Evolutionary conservation across 2,113 vertebrate species (phyloP), one percentile per base, ranked within the genome.

Genomic region (Anhinga anhinga): DNA sequence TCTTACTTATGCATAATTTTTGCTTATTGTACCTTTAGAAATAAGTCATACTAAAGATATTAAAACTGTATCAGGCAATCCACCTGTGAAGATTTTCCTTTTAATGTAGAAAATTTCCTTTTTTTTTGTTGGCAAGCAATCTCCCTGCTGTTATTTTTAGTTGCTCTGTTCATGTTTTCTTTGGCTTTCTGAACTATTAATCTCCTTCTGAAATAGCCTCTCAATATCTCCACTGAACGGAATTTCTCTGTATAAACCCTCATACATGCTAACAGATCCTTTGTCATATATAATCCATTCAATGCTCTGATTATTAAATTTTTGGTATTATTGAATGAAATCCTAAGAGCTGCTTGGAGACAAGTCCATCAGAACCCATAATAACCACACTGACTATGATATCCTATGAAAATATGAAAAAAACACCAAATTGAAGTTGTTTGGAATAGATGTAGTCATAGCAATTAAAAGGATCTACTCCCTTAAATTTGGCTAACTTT

Each of bases 101-200:
- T 59, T 66, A 29, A 5, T 26, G 3, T 29, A 65, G 17, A 4
- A 81, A 65, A 29, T 30, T 20, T 25, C 5, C 3, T 15, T 10
- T 18, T 1, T 44, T 45, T 13, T n/a, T 32, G 1, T 52, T n/a
- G 8, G 4, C 2, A 83, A 76, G 3, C 8, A 25, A 2, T 56
- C 5, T 74, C 32, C 10, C 18, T 82, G 18, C 22, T 78, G 62
- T 63, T 69, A 47, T 32, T 56, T 84, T 59, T n/a, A 82, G 5
- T 50, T 77, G 11, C 4, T 6, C 1, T 23, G 4, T 18, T 82
- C 5, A 13, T 30, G 4, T 45, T 77, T 74, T 67, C 32, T 71
- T 69, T 76, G 3, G 3, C 6, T 83, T 81, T 94, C 29, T 62
- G 34, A 80, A 58, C 15, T 45, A 38, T 70, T 40, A 36, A 62